phyloP scores from a whole-genome alignment of 2,113 vertebrate genomes.

The Pithys albifrons region DNA sequence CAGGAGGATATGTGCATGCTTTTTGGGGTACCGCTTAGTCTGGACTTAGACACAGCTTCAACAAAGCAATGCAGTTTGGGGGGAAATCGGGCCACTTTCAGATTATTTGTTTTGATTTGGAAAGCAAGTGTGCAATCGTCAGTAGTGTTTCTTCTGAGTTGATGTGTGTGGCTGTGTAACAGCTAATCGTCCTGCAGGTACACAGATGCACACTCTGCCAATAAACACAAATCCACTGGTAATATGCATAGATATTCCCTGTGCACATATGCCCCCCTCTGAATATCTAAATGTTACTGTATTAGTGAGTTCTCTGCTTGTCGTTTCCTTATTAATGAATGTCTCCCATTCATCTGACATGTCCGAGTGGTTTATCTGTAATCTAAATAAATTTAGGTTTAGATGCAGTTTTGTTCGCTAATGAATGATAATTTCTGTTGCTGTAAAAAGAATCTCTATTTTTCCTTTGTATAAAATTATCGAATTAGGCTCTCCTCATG shows the following conservation, averaged over 20 bases:
- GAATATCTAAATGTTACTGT: neutral
- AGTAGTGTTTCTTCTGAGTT: neutral
- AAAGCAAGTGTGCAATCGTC: neutral
- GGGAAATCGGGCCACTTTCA: neutral
- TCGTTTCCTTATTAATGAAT: conserved; percentile 46
- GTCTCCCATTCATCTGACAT: neutral
- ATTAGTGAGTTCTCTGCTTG: neutral
- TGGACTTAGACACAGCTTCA: neutral
- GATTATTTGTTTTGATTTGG: neutral
- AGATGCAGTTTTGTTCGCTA: neutral
- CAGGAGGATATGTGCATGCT: neutral
- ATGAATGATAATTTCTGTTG: neutral
- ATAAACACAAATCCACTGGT: neutral
- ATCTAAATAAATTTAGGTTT: conserved; percentile 40
- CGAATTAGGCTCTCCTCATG: neutral
- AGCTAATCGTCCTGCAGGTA: conserved; percentile 6
- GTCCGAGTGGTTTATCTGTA: conserved; percentile 8
- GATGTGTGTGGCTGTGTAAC: neutral
- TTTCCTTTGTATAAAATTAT: conserved; percentile 2
- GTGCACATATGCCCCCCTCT: neutral
- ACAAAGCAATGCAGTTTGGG: neutral
- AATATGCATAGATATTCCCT: neutral
- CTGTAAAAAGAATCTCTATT: neutral
- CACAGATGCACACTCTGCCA: neutral
- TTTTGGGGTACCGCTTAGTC: neutral